Base-by-base conservation (phyloP, 2,797 vertebrate genomes). In the Dendrocincla tyrannina region DNA sequence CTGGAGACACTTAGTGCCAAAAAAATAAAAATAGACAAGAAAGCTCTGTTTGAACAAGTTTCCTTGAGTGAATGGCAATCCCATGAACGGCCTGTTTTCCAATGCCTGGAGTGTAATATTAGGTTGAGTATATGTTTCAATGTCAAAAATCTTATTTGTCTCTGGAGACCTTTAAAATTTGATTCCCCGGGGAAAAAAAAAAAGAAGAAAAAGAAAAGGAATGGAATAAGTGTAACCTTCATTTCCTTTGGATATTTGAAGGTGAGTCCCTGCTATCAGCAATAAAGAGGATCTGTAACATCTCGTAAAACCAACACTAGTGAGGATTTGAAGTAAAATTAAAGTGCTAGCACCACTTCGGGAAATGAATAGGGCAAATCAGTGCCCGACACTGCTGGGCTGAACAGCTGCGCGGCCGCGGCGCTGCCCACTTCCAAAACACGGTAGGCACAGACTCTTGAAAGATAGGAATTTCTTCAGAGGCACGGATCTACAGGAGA, bases 161-260 rank as follows among this genome's bases (percentile, higher is more conserved):
- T 92, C 95, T 55, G 42, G 91, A 94, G 93, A 81, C 64, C 15
- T 85, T 91, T 96, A 97, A 94, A 96, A 93, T 68, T 53, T 76
- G 75, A 93, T 92, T 88, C 70, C 68, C 14, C 5, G 0, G 37
- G 8, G 3, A 20, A 16, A 35, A 58, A 59, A n/a, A 68, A 50
- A 28, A 4, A 25, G 30, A 58, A 52, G 32, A 52, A 50, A 49
- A 20, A 17, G 55, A 47, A 42, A 47, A 15, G 24, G 17, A 56
- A 79, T 39, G 13, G 66, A 88, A 46, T 92, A 92, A 68, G 27
- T 44, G 47, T 75, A 89, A 84, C 91, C 58, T 92, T 92, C 28
- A 92, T 96, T 97, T 96, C 89, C 92, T 94, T 93, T 66, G 73
- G 50, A 81, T 89, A 91, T 89, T 85, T 83, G 91, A 92, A 95